Base-by-base conservation (phyloP, 1,140 invertebrate species). In the Dryas iulia region DNA sequence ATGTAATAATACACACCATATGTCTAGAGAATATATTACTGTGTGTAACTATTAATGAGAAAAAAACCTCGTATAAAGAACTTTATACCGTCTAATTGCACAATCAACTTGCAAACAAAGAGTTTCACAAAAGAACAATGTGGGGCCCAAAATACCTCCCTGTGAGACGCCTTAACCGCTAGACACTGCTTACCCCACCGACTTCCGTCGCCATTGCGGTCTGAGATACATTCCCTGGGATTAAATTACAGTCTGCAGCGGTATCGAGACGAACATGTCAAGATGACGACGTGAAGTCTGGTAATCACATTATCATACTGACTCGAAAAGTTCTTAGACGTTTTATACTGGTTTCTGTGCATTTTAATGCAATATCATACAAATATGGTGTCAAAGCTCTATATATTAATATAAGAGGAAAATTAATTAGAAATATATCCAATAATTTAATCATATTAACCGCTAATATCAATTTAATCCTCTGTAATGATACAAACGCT, bases 221-320 rank as follows among this genome's bases (percentile, higher is more conserved):
- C 76, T 77, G 79, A 82, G 80, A 79, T 81, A 80, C 78, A 72
- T 71, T 71, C 79, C 73, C 78, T 66, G 59, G 76, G 75, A 85
- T 88, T 86, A 81, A 81, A 85, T 88, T 86, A 86, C 83, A 75
- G 76, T 78, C 76, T 76, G 73, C 81, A 76, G 66, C 58, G 64
- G 53, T 69, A 73, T 78, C 67, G 74, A 71, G 69, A 73, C 69
- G 73, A 71, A 72, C 69, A 73, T 71, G 69, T 77, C 71, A 61
- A 69, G 67, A 63, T 81, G 72, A 75, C 69, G 67, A 64, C 70
- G 59, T 28, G 52, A 68, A 73, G 66, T 73, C 64, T 74, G 62
- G 72, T 73, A 81, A 78, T 73, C 70, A 69, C 61, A 59, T 81
- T 77, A 73, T 74, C 66, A 60, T 70, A 76, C 47, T 70, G 59